Evolutionary conservation across 2,888 invertebrate species (phyloP).

Genomic region (Bombylius discolor): DNA sequence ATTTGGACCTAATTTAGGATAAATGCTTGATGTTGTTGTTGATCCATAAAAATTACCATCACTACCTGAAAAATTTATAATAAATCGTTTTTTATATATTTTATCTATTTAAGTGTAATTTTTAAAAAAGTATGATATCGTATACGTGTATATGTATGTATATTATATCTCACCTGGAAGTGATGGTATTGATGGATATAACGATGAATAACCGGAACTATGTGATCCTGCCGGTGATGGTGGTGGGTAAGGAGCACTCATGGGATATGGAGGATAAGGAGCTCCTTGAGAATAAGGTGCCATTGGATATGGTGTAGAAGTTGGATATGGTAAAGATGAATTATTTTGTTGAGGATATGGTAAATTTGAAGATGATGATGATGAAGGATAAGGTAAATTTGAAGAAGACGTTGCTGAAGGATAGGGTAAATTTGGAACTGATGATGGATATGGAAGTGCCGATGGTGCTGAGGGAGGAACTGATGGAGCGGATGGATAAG

Average conservation of each 20-base stretch:
- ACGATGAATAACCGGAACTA: constrained; percentile 13
- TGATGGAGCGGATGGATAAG: not conserved
- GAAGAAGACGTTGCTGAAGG: constrained; percentile 17
- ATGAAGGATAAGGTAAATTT: not conserved
- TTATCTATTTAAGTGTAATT: too few relatives aligned
- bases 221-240: constrained; percentile 8
- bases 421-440: constrained; percentile 15
- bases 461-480: constrained; percentile 16
- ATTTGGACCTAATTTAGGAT: constrained; percentile 18
- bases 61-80: not conserved
- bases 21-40: constrained; percentile 6
- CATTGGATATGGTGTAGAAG: not conserved
- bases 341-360: not conserved
- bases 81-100: too few relatives aligned
- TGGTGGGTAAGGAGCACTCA: not conserved
- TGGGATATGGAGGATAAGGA: not conserved
- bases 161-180: constrained; percentile 13
- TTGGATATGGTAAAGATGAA: constrained; percentile 8
- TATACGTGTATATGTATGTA: too few relatives aligned
- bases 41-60: not conserved
- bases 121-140: too few relatives aligned
- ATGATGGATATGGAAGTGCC: constrained; percentile 24
- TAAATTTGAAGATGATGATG: not conserved
- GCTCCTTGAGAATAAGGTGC: not conserved
- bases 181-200: constrained; percentile 20